Percentiles rank a stretch among this genome's conserved stretches.
Evolutionary conservation across 1,140 invertebrate species (phyloP).

Genomic region (Papilio polytes): DNA sequence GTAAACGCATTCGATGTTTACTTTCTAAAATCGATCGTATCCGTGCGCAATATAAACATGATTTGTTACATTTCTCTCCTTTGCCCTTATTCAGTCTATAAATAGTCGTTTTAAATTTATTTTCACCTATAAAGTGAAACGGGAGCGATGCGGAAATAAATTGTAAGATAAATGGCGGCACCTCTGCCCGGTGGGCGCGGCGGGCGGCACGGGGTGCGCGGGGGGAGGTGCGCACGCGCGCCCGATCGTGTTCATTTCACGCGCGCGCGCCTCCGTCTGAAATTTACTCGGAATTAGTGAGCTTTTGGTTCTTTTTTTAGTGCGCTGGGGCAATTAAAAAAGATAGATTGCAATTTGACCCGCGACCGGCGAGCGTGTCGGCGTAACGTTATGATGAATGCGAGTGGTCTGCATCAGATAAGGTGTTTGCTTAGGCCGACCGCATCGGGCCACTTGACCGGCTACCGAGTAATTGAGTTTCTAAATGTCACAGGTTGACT

Average conservation of each 20-base stretch:
- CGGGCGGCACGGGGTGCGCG: constrained; percentile 44
- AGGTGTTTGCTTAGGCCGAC: constrained; percentile 68
- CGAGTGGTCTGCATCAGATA: constrained; percentile 74
- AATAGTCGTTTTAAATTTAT: constrained; percentile 73
- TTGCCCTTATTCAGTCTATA: constrained; percentile 61
- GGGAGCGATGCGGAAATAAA: constrained; percentile 72
- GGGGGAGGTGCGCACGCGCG: constrained; percentile 49
- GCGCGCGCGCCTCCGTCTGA: constrained; percentile 67
- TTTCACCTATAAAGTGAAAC: constrained; percentile 73
- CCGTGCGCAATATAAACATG: constrained; percentile 62
- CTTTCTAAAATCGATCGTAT: constrained; percentile 62
- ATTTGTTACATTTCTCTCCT: constrained; percentile 72
- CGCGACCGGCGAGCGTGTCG: constrained; percentile 74
- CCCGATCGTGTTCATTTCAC: constrained; percentile 65
- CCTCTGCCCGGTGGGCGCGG: constrained; percentile 49
- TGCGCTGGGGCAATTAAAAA: constrained; percentile 76
- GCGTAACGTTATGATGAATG: constrained; percentile 76
- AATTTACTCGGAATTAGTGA: constrained; percentile 65
- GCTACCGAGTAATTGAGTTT: constrained; percentile 65
- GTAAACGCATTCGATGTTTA: constrained; percentile 50
- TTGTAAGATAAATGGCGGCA: constrained; percentile 68
- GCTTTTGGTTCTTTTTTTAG: constrained; percentile 63
- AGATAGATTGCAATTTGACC: constrained; percentile 82
- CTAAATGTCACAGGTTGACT: constrained; percentile 50
- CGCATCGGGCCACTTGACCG: constrained; percentile 55